Base-by-base conservation (phyloP, 2,797 vertebrate genomes). In the Trachurus trachurus region DNA sequence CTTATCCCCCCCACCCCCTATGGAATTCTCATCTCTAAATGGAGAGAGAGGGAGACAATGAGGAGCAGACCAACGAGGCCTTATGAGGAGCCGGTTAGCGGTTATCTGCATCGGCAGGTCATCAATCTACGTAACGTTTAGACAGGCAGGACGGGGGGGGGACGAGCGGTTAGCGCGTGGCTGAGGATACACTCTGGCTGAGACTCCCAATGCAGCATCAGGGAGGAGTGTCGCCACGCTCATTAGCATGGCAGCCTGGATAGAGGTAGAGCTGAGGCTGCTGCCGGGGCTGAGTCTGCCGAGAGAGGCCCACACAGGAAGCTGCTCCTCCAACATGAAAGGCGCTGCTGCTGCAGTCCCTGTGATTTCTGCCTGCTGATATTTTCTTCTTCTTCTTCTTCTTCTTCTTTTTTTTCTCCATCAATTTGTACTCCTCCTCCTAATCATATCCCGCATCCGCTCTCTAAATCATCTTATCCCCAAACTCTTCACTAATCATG, bases 401-500 rank as follows among this genome's bases (percentile, higher is more conserved):
- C 10, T 42, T 11, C 11, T 3, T 11, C 7, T 40, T 75, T 11
- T 57, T 52, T 42, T 39, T 22, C 12, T 15, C 22, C 34, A 75
- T 75, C 68, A 82, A 80, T 89, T 88, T 87, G 78, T 72, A 66
- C 78, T 80, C 83, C 78, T 80, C 79, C 70, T 84, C 76, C 76
- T 82, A 73, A 91, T 90, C 79, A 87, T 78, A 88, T 85, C 82
- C 83, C 21, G 40, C 52, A 89, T 89, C 84, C 82, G 72, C 78
- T 90, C 89, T 79, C 81, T 74, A 88, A 89, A 83, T 74, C 76
- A 70, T 78, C 76, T 70, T 83, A 76, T 87, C 83, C 86, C 89
- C 81, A 88, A 88, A 84, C 86, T 87, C 86, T 86, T 73, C 75
- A 66, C 83, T 90, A 86, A 92, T 92, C 88, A 91, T 75, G 80